Conservation (phyloP, 2,113 vertebrate genomes). For the Pseudois nayaur region DNA sequence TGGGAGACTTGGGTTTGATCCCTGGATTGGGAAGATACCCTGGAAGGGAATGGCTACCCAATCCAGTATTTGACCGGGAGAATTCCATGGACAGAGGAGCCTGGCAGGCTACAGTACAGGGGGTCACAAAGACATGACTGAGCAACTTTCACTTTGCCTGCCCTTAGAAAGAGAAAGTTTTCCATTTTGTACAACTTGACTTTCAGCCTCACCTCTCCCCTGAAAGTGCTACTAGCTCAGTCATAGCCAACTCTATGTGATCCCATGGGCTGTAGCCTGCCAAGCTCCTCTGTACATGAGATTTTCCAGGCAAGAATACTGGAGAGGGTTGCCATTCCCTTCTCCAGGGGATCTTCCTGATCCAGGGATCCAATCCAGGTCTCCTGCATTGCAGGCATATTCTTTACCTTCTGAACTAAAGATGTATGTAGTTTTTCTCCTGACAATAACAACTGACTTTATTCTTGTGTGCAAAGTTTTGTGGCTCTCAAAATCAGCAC, state of each 20-base stretch:
- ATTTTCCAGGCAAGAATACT: neutral
- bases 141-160: neutral
- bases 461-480: neutral
- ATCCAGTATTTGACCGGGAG: neutral
- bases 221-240: neutral
- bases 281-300: neutral
- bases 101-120: neutral
- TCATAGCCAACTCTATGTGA: neutral
- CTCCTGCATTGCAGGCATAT: neutral
- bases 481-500: neutral
- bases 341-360: neutral
- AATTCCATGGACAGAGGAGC: neutral
- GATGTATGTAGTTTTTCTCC: neutral
- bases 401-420: neutral
- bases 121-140: neutral
- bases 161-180: neutral
- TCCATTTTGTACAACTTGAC: slow-evolving; percentile 2
- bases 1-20: neutral
- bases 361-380: neutral
- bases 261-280: neutral
- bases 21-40: neutral
- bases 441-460: neutral
- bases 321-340: neutral
- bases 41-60: neutral
- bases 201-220: slow-evolving; percentile 4